These are phyloP conservation scores for Drosophila dunni DNA, from an alignment of 1,140 invertebrate species.

Conservation along the genomic window DNA sequence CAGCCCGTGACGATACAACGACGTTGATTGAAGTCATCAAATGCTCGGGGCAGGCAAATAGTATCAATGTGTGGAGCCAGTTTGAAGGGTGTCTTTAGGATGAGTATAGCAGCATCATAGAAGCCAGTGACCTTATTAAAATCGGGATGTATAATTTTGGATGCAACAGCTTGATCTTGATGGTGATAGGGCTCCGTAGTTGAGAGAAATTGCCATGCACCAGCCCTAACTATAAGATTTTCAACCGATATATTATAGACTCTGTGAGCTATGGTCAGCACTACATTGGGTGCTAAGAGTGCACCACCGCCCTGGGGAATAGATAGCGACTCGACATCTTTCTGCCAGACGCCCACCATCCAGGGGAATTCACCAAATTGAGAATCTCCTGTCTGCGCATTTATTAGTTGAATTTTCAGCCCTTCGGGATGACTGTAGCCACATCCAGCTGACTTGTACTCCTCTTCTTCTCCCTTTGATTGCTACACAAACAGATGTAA, in stretches of 20 bases:
- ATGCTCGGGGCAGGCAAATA: conserved; percentile 28
- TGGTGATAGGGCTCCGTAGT: not conserved
- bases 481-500: not conserved
- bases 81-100: conserved; percentile 8
- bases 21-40: not conserved
- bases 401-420: not conserved
- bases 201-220: conserved; percentile 39
- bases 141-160: not conserved
- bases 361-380: conserved; percentile 36
- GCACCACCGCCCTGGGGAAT: conserved; percentile 84
- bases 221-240: conserved; percentile 27
- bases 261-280: conserved; percentile 89
- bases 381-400: not conserved
- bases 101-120: conserved; percentile 39
- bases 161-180: conserved; percentile 6
- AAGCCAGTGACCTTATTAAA: not conserved
- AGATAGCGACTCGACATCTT: not conserved
- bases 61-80: conserved; percentile 30
- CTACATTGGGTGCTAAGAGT: conserved; percentile 87
- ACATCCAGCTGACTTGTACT: conserved; percentile 85
- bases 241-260: conserved; percentile 77
- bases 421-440: conserved; percentile 61
- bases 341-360: conserved; percentile 13
- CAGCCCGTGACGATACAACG: conserved; percentile 50
- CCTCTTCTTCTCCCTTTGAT: not conserved